These are phyloP conservation scores for Cotesia typhae DNA, from an alignment of 1,140 invertebrate species.

Conservation along the genomic window DNA sequence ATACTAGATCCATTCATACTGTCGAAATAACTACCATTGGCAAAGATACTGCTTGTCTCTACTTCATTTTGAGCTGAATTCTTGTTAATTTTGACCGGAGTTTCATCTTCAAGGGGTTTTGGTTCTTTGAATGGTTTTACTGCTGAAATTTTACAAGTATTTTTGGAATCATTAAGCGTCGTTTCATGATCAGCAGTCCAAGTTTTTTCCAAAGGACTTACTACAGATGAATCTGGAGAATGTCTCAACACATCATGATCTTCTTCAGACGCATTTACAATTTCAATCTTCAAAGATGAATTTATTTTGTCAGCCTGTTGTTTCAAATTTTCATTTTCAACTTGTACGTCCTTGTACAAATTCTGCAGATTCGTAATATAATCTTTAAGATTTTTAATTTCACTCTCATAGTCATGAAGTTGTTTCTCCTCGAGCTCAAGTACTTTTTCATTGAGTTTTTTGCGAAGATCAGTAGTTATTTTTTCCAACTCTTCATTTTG, in stretches of 20 bases:
- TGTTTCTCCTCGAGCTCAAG: conserved; percentile 39
- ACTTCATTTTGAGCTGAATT: conserved; percentile 34
- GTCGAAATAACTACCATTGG: conserved; percentile 50
- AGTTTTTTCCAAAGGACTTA: conserved; percentile 1
- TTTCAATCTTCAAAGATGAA: not conserved
- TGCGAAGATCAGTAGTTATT: not conserved
- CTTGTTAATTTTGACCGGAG: not conserved
- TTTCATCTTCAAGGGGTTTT: not conserved
- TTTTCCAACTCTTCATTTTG: conserved; percentile 30
- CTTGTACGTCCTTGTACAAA: conserved; percentile 1
- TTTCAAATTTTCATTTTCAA: conserved; percentile 35
- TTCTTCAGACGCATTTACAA: not conserved
- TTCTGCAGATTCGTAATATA: conserved; percentile 7
- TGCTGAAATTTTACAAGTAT: conserved; percentile 8
- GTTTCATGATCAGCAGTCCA: not conserved
- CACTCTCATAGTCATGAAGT: conserved; percentile 2
- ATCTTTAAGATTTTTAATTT: conserved; percentile 8
- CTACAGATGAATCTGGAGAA: not conserved
- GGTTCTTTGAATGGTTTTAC: conserved; percentile 20
- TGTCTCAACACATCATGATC: not conserved
- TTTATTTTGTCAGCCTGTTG: conserved; percentile 28
- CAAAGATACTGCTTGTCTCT: conserved; percentile 51
- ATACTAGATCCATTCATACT: conserved; percentile 41
- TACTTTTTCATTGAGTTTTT: conserved; percentile 17
- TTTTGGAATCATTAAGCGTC: conserved; percentile 4